phyloP scores from a whole-genome alignment of 1,140 invertebrate species.

The Proales similis region DNA sequence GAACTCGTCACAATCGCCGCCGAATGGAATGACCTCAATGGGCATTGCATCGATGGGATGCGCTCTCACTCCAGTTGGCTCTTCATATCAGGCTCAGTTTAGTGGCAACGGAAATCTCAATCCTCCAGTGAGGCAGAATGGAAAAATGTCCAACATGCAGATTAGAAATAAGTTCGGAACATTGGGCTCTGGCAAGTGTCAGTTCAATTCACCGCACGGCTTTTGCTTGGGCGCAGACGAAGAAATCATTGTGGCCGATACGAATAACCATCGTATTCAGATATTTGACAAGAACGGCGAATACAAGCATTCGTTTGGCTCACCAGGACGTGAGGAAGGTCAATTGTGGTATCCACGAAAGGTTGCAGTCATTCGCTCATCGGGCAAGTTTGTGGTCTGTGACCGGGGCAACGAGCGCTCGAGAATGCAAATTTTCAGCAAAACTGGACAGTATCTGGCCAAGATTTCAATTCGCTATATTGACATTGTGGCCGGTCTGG shows the following conservation, averaged over 20 bases:
- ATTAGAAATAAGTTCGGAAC: constrained; percentile 71
- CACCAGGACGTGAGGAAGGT: constrained; percentile 76
- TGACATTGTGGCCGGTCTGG: constrained; percentile 90
- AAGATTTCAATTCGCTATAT: constrained; percentile 88
- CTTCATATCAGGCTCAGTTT: background rate
- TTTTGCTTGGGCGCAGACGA: constrained; percentile 81
- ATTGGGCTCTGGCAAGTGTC: constrained; percentile 76
- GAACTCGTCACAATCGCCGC: constrained; percentile 17
- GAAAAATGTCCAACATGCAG: constrained; percentile 32
- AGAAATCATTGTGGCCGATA: constrained; percentile 84
- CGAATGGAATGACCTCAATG: background rate
- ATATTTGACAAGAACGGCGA: constrained; percentile 80
- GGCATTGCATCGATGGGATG: constrained; percentile 3
- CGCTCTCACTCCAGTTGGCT: background rate
- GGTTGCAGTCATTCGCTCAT: constrained; percentile 73
- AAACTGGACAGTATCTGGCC: constrained; percentile 64
- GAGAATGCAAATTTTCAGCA: constrained; percentile 81
- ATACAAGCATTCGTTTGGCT: constrained; percentile 80
- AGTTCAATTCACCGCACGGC: constrained; percentile 92
- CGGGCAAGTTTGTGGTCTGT: constrained; percentile 73
- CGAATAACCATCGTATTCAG: constrained; percentile 87
- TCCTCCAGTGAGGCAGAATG: constrained; percentile 34
- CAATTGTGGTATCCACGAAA: constrained; percentile 93
- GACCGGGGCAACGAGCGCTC: constrained; percentile 90
- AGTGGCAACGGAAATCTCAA: constrained; percentile 24